Conservation (phyloP, 2,888 invertebrate genomes). For the Exephanes ischioxanthus region DNA sequence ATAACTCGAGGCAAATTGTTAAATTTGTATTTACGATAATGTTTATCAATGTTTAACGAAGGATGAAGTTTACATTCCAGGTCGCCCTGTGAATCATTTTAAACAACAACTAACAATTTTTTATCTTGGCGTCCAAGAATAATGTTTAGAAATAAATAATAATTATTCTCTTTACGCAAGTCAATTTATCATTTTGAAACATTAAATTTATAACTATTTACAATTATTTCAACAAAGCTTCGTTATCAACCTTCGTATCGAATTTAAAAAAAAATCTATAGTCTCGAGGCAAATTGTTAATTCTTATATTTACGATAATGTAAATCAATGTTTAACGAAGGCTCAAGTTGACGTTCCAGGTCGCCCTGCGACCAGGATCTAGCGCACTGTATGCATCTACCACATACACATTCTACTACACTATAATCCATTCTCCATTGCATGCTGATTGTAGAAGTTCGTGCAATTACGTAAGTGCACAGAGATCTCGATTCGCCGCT, state of each 20-base stretch:
- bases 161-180: too few relatives aligned
- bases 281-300: not conserved
- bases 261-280: too few relatives aligned
- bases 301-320: not conserved
- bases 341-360: not conserved
- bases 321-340: not conserved
- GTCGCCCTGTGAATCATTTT: not conserved
- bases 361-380: constrained; percentile 47
- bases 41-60: not conserved
- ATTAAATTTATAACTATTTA: too few relatives aligned
- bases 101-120: too few relatives aligned
- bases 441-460: constrained; percentile 33
- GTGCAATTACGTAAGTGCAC: constrained; percentile 60
- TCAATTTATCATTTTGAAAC: not conserved
- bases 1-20: too few relatives aligned
- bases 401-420: not conserved
- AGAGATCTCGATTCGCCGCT: constrained; percentile 32
- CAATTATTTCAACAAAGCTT: too few relatives aligned
- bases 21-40: too few relatives aligned
- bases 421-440: constrained; percentile 9
- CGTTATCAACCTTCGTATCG: too few relatives aligned
- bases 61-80: not conserved
- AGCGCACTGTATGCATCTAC: constrained; percentile 20
- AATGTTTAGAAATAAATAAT: not conserved
- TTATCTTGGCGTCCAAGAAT: not conserved